Percentiles rank a stretch among this genome's conserved stretches.
These are phyloP conservation scores for Cheilosia urbana DNA, from an alignment of 2,888 invertebrate genomes.

Conservation along the genomic window DNA sequence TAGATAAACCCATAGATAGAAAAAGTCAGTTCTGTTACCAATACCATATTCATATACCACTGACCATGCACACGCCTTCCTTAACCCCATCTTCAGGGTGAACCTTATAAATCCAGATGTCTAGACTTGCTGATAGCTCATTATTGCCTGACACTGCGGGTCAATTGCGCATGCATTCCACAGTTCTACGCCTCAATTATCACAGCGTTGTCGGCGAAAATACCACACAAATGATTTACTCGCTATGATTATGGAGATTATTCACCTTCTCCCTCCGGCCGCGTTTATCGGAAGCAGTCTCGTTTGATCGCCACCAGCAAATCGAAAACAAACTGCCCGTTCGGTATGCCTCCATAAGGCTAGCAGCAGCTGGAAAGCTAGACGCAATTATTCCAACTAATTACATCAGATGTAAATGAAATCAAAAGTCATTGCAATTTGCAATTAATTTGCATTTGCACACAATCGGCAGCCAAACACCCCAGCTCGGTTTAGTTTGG, in stretches of 20 bases:
- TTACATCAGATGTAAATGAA: slow-evolving; percentile 74
- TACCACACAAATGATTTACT: slow-evolving; percentile 42
- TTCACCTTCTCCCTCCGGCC: slow-evolving; percentile 57
- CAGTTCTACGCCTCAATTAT: background rate
- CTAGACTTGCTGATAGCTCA: slow-evolving; percentile 60
- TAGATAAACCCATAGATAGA: too few species aligned
- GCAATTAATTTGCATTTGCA: slow-evolving; percentile 75
- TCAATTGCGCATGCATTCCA: slow-evolving; percentile 45
- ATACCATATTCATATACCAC: too few species aligned
- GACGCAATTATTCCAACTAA: slow-evolving; percentile 73
- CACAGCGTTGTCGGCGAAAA: slow-evolving; percentile 23
- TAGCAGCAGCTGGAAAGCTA: slow-evolving; percentile 57
- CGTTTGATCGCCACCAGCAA: slow-evolving; percentile 16
- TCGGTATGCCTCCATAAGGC: slow-evolving; percentile 4
- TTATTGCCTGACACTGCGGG: slow-evolving; percentile 36
- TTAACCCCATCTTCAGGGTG: too few species aligned
- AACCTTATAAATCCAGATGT: slow-evolving; percentile 45
- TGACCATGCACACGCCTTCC: too few species aligned
- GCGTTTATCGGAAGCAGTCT: slow-evolving; percentile 58
- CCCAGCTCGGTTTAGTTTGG: background rate
- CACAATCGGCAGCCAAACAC: slow-evolving; percentile 13
- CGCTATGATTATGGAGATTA: slow-evolving; percentile 50
- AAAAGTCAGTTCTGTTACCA: too few species aligned
- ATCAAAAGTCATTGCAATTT: slow-evolving; percentile 74
- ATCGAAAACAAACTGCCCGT: slow-evolving; percentile 10